phyloP scores from a whole-genome alignment of 1,140 invertebrate genomes.

The Heliothis subflexa region DNA sequence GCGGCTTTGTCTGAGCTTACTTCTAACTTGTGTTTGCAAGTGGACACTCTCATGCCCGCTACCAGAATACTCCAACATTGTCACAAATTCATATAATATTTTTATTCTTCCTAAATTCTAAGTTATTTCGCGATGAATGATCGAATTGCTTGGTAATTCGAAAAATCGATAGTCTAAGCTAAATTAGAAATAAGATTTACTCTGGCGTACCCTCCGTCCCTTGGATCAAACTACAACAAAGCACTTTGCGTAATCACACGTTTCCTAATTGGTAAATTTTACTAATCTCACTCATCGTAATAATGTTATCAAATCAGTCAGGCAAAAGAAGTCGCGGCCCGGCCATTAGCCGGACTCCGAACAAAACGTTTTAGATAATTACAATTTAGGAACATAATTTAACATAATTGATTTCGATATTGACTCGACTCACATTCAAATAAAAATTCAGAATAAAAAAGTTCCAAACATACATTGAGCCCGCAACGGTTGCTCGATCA shows the following conservation, averaged over 20 bases:
- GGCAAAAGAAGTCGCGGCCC: slow-evolving; percentile 50
- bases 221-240: slow-evolving; percentile 71
- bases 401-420: slow-evolving; percentile 69
- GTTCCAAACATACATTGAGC: slow-evolving; percentile 71
- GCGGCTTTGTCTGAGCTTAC: neutral
- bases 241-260: slow-evolving; percentile 76
- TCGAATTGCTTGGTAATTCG: slow-evolving; percentile 86
- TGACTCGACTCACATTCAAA: slow-evolving; percentile 54
- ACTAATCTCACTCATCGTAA: slow-evolving; percentile 79
- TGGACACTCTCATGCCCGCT: slow-evolving; percentile 60
- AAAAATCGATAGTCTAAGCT: slow-evolving; percentile 78
- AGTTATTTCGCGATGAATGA: slow-evolving; percentile 86
- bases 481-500: slow-evolving; percentile 69
- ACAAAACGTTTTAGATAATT: slow-evolving; percentile 38
- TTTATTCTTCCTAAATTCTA: slow-evolving; percentile 80
- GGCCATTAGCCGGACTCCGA: neutral
- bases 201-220: slow-evolving; percentile 73
- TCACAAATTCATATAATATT: slow-evolving; percentile 79
- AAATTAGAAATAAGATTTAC: slow-evolving; percentile 80
- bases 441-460: slow-evolving; percentile 59
- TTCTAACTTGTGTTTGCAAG: slow-evolving; percentile 20
- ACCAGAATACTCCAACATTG: slow-evolving; percentile 65
- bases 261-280: slow-evolving; percentile 78
- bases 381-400: slow-evolving; percentile 75
- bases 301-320: slow-evolving; percentile 70